Evolutionary conservation across 2,888 invertebrate genomes (phyloP), one percentile per base, ranked within the genome.

Genomic region (Emmelina monodactyla): DNA sequence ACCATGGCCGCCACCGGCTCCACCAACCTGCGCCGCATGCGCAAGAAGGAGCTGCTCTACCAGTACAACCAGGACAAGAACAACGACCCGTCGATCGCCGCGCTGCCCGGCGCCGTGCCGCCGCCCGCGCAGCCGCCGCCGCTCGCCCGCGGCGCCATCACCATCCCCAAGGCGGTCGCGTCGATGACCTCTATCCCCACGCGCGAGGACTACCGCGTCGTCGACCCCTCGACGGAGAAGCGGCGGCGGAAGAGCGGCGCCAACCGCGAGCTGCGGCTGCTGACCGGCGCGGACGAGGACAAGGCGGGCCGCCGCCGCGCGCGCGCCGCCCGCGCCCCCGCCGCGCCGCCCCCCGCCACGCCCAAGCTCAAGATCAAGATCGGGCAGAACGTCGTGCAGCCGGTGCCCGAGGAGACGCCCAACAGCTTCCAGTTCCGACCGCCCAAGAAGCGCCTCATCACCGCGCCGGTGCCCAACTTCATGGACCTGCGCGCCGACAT

Each of bases 111-210:
- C 9, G 49, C 55, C 11, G 72, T 83, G 32, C 80, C 83, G 3
- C 80, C 86, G 19, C 83, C 85, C 0, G 83, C 84, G 1, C 80
- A 78, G 22, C 84, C 85, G 6, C 81, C 83, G 33, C 83, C 85
- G 1, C 62, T 87, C 5, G 84, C 82, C 40, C 85, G 91, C 32
- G 87, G 87, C 3, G 87, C 88, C 16, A 90, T 91, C 36, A 89
- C 89, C 4, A 91, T 92, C 52, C 93, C 94, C 0, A 94, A 94
- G 64, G 92, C 93, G 2, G 91, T 93, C 6, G 91, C 92, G 14
- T 92, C 92, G 7, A 92, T 92, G 88, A 90, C 92, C 1, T 88
- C 87, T 40, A 91, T 93, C 52, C 92, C 92, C 1, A 92, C 92
- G 0, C 84, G 90, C 46, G 92, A 93, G 45, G 92, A 93, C 55